Conservation (phyloP, 30 jellyfish, hydroid and myxozoan species). For the Catostylus mosaicus region DNA sequence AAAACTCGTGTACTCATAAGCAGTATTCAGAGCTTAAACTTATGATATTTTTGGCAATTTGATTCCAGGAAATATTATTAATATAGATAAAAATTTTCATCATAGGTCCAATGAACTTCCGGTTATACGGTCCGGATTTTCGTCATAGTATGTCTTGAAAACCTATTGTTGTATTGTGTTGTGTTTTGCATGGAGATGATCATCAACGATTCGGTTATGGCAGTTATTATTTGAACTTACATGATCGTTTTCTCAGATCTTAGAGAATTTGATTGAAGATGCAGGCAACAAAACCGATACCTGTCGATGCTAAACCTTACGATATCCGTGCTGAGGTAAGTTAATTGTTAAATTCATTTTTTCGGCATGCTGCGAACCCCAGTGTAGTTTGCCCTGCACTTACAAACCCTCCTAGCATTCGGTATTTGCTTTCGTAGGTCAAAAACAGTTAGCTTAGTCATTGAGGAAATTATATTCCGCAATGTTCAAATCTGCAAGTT, state of each 20-base stretch:
- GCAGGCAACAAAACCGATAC: slow-evolving; percentile 62
- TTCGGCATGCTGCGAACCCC: background rate
- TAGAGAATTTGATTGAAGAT: slow-evolving; percentile 25
- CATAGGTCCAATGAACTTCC: background rate
- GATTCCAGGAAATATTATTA: no score
- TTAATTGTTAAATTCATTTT: background rate
- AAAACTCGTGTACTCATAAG: no score
- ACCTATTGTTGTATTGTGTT: slow-evolving; percentile 51
- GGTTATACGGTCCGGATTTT: slow-evolving; percentile 36
- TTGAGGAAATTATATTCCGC: background rate
- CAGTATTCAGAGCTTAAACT: no score
- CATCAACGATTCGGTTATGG: slow-evolving; percentile 23
- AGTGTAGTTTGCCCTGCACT: background rate
- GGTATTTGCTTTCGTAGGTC: slow-evolving; percentile 7
- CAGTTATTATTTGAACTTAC: background rate
- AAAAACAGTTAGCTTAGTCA: slow-evolving; percentile 1
- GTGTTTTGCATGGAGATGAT: slow-evolving; percentile 40
- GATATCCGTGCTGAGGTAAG: slow-evolving; percentile 74
- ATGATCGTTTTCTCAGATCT: slow-evolving; percentile 19
- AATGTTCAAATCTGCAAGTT: background rate
- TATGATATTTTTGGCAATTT: no score
- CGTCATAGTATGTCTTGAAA: background rate
- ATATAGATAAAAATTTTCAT: no score
- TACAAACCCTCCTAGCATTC: background rate
- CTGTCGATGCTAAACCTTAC: slow-evolving; percentile 43